Evolutionary conservation across 2,113 vertebrate species (phyloP), one percentile per base, ranked within the genome.

Genomic region (Rissa tridactyla): DNA sequence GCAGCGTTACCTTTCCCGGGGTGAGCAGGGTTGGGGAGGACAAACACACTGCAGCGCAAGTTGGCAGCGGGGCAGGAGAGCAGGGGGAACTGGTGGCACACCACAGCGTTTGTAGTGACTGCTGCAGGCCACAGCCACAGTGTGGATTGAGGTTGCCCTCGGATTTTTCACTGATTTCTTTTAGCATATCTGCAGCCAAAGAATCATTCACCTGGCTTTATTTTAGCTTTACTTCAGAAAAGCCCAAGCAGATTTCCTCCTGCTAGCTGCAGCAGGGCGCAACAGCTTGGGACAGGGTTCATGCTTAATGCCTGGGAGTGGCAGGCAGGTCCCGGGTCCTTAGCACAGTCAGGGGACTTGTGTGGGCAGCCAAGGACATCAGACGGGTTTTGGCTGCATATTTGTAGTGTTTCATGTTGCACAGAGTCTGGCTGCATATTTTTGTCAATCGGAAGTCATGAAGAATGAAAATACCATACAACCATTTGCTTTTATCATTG

Each of bases 11-110:
- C 26, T 58, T 51, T 58, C 29, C 34, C 0, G 1, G 61, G 44
- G 44, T 0, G 1, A 55, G 64, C 69, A 82, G 47, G 6, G 18
- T 10, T 55, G 42, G 42, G 75, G n/a, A 51, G 60, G n/a, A 21
- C 52, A 40, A 82, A 64, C 17, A 47, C 27, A 16, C 46, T 15
- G 9, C 76, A n/a, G 58, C 0, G 0, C 1, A 3, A 7, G 21
- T 3, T 13, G 11, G 46, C 51, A 60, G 71, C 25, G 27, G 68
- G 83, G 49, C 52, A 55, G 78, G 75, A 25, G 82, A 80, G 66
- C 30, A 1, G 34, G 70, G 68, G 36, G 40, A 78, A n/a, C 61
- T 81, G 5, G 13, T 77, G 86, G 62, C 78, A 77, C 58, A 36
- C 58, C 71, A 32, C 88, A 72, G 82, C 75, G 13, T 11, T 27